A percentile compares a stretch with the other conserved stretches of the same genome.
Conservation (phyloP, 2,888 invertebrate genomes). For the Lithosia quadra region DNA sequence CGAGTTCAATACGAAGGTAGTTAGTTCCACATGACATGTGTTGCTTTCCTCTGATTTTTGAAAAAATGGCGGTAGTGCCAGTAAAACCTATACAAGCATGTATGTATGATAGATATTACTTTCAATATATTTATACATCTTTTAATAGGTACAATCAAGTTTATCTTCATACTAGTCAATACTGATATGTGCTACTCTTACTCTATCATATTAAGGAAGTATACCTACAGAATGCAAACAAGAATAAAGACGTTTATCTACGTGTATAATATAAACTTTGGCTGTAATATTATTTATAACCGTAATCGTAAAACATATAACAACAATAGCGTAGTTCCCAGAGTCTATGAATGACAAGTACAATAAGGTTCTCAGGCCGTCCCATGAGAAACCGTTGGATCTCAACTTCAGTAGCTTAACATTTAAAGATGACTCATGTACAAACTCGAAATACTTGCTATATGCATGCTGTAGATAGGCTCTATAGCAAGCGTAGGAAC, state of each 20-base stretch:
- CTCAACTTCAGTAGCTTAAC: conserved; percentile 47
- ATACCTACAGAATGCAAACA: background rate
- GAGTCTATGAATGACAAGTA: conserved; percentile 9
- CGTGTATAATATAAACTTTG: background rate
- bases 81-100: background rate
- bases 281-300: conserved; percentile 5
- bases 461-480: no score
- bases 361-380: background rate
- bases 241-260: background rate
- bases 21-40: no score
- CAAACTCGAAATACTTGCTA: conserved; percentile 65
- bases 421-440: conserved; percentile 54
- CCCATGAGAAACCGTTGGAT: conserved; percentile 30
- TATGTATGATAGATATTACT: background rate
- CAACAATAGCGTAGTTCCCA: conserved; percentile 5
- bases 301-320: conserved; percentile 11
- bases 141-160: background rate
- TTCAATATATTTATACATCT: background rate
- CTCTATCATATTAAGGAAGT: background rate
- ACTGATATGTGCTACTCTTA: background rate
- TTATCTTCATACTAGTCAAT: background rate
- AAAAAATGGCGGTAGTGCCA: background rate
- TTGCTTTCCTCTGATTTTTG: no score
- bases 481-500: no score
- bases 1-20: background rate